These are phyloP conservation scores for Xyliphius kryptos DNA, from an alignment of 2,113 vertebrate species.

Conservation along the genomic window DNA sequence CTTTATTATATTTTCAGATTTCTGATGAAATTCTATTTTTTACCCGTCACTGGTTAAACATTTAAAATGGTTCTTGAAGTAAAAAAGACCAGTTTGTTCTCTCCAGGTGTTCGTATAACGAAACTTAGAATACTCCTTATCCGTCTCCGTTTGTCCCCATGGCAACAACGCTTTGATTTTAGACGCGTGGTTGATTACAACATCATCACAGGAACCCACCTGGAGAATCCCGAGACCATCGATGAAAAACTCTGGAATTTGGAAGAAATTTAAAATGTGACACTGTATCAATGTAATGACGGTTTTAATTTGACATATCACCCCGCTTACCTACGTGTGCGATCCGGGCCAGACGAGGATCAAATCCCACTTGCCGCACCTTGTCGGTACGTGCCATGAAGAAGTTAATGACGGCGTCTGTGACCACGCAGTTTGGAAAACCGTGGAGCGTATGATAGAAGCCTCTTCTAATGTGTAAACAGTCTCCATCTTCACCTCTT, in stretches of 20 bases:
- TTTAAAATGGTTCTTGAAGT: conserved; percentile 81
- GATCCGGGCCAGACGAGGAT: conserved; percentile 69
- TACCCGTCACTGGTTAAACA: conserved; percentile 65
- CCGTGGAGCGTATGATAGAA: conserved; percentile 73
- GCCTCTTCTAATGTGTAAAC: conserved; percentile 66
- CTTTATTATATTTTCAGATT: too few species aligned
- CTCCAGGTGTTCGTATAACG: conserved; percentile 54
- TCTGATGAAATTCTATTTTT: too few species aligned
- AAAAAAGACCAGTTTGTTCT: conserved; percentile 62
- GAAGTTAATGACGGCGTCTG: conserved; percentile 85
- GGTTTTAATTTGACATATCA: too few species aligned
- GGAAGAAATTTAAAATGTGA: too few species aligned
- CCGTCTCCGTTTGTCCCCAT: conserved; percentile 62
- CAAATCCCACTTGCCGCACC: conserved; percentile 76
- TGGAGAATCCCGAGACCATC: conserved; percentile 78
- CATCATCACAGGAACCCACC: conserved; percentile 79
- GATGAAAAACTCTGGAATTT: conserved; percentile 90
- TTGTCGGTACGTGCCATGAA: conserved; percentile 81
- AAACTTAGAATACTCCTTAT: conserved; percentile 72
- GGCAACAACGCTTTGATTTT: conserved; percentile 74
- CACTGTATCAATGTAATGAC: too few species aligned
- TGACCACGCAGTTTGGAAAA: conserved; percentile 80
- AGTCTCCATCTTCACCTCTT: conserved; percentile 74
- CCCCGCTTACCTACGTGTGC: conserved; percentile 76
- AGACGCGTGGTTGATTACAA: conserved; percentile 78